Evolutionary conservation across 2,888 invertebrate species (phyloP).

Genomic region (Leucania comma): DNA sequence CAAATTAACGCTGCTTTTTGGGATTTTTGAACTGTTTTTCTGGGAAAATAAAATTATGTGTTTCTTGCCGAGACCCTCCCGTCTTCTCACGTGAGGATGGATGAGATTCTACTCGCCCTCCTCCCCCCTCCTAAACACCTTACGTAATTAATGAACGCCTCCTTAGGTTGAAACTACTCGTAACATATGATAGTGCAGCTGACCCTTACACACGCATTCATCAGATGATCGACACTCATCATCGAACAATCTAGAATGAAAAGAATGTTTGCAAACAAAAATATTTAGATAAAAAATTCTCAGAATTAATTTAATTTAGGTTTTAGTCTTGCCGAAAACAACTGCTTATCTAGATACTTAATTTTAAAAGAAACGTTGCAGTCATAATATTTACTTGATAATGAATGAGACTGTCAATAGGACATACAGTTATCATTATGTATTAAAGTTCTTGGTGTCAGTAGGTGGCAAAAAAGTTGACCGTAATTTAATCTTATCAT

Average conservation of each 20-base stretch:
- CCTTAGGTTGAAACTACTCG: no score
- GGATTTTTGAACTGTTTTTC: no score
- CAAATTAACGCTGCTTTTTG: no score
- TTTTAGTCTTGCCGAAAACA: background rate
- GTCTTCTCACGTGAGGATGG: no score
- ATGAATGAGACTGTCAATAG: constrained; percentile 1
- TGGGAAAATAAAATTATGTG: no score
- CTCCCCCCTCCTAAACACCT: no score
- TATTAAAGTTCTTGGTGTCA: background rate
- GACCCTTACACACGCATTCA: background rate
- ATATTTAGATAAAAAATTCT: background rate
- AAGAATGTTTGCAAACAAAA: background rate
- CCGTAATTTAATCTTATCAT: no score
- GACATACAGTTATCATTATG: background rate
- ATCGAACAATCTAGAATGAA: constrained; percentile 19
- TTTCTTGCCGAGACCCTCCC: no score
- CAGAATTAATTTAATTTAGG: background rate
- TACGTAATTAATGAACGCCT: no score
- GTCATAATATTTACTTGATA: constrained; percentile 17
- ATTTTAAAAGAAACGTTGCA: background rate
- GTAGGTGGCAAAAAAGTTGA: background rate
- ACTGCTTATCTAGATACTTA: constrained; percentile 14
- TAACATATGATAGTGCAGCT: background rate
- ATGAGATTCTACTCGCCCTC: no score
- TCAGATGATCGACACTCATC: background rate